Evolutionary conservation across 2,113 vertebrate species (phyloP).

Genomic region (Myanophis thanlyinensis): DNA sequence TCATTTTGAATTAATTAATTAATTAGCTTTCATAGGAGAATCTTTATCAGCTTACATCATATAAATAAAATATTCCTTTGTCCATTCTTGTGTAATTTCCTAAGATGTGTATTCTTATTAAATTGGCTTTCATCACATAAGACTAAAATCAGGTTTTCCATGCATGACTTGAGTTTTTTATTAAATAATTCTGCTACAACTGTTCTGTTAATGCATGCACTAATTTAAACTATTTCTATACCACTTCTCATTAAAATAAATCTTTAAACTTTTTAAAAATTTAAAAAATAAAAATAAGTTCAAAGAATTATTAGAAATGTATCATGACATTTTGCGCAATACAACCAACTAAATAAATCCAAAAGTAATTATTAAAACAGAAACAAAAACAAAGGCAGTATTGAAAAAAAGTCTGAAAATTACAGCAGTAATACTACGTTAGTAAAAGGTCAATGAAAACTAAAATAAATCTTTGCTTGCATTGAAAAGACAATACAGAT

Average conservation of each 20-base stretch:
- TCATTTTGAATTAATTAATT: neutral
- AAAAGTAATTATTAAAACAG: neutral
- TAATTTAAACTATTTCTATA: neutral
- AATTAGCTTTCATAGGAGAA: neutral
- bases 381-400: neutral
- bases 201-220: neutral
- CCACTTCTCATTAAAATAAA: neutral
- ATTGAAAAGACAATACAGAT: neutral
- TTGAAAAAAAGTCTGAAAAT: neutral
- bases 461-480: neutral
- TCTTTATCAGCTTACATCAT: neutral
- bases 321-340: neutral
- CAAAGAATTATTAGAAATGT: neutral
- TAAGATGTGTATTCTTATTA: neutral
- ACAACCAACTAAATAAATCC: neutral
- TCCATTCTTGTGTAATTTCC: neutral
- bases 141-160: neutral
- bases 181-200: neutral
- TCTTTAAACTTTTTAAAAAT: neutral
- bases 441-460: neutral
- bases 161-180: neutral
- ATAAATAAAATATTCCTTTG: neutral
- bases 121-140: neutral
- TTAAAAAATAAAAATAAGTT: neutral
- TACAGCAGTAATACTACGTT: neutral